Evolutionary conservation across 30 jellyfish, hydroid and myxozoan genomes (phyloP).

Genomic region (Pelagia noctiluca): DNA sequence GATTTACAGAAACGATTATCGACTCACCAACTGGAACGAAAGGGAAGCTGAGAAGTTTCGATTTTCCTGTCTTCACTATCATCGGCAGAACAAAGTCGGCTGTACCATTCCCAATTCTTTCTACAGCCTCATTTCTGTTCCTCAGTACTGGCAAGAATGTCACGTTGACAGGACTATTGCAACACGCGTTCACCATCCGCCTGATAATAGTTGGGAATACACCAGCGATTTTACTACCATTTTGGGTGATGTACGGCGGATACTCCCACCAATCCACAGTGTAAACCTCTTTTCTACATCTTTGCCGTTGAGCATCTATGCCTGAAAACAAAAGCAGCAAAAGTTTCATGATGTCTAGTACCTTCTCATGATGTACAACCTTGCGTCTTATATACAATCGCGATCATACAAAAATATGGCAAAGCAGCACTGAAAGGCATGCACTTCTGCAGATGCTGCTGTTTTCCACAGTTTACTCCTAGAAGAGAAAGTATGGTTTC

Average conservation of each 20-base stretch:
- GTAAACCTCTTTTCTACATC: conserved; percentile 42
- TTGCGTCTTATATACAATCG: too few relatives aligned
- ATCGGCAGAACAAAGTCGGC: conserved; percentile 70
- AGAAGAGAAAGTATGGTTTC: too few relatives aligned
- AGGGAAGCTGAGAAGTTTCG: conserved; percentile 55
- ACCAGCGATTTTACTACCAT: conserved; percentile 28
- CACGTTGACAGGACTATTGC: conserved; percentile 39
- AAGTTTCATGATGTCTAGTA: too few relatives aligned
- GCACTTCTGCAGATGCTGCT: too few relatives aligned
- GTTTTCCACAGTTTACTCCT: too few relatives aligned
- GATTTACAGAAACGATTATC: not conserved
- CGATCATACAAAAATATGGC: too few relatives aligned
- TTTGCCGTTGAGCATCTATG: conserved; percentile 44
- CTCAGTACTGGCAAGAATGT: conserved; percentile 33
- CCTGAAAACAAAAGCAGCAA: too few relatives aligned
- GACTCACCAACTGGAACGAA: conserved; percentile 51
- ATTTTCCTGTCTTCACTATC: conserved; percentile 44
- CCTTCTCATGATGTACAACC: too few relatives aligned
- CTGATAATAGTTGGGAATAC: conserved; percentile 42
- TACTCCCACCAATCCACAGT: conserved; percentile 67
- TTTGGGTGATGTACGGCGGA: conserved; percentile 54
- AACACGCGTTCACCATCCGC: conserved; percentile 49
- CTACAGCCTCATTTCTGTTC: conserved; percentile 59
- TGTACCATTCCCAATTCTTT: conserved; percentile 61
- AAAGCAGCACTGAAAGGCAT: too few relatives aligned